Conservation (phyloP, 2,888 invertebrate species). For the Dastarcus helophoroides region DNA sequence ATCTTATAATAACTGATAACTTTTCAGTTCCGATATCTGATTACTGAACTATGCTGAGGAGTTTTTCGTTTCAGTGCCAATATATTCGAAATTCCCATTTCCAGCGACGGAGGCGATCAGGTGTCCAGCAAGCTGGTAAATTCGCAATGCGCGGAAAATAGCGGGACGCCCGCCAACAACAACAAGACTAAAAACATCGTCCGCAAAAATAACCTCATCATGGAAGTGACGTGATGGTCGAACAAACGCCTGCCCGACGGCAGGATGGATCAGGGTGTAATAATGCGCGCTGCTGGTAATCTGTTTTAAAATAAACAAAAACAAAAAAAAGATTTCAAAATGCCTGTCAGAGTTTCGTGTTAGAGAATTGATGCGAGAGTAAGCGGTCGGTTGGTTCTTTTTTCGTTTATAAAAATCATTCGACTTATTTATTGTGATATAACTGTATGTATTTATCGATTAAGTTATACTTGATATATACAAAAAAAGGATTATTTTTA, state of each 20-base stretch:
- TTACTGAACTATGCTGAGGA: too few species aligned
- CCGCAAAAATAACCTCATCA: slow-evolving; percentile 44
- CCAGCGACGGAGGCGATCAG: slow-evolving; percentile 25
- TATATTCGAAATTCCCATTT: slow-evolving; percentile 35
- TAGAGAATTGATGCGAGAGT: too few species aligned
- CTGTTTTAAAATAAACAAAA: slow-evolving; percentile 1
- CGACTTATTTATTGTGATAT: slow-evolving; percentile 1
- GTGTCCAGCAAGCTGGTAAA: slow-evolving; percentile 26
- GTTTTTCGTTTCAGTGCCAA: slow-evolving; percentile 35
- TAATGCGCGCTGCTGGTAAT: neutral
- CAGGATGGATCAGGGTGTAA: slow-evolving; percentile 4
- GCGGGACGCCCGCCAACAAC: slow-evolving; percentile 25
- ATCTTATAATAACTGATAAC: too few species aligned
- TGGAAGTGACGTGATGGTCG: slow-evolving; percentile 51
- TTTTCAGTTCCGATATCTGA: too few species aligned
- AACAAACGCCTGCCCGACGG: slow-evolving; percentile 22
- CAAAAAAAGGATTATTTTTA: neutral
- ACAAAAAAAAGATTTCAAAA: too few species aligned
- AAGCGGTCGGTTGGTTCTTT: neutral
- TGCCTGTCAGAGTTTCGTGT: too few species aligned
- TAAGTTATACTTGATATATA: neutral
- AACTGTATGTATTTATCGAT: neutral
- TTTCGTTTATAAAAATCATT: neutral
- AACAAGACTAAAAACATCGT: slow-evolving; percentile 38
- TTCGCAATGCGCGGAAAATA: slow-evolving; percentile 23